Base-by-base conservation (phyloP, 2,797 vertebrate genomes). In the Propithecus perrieri region DNA sequence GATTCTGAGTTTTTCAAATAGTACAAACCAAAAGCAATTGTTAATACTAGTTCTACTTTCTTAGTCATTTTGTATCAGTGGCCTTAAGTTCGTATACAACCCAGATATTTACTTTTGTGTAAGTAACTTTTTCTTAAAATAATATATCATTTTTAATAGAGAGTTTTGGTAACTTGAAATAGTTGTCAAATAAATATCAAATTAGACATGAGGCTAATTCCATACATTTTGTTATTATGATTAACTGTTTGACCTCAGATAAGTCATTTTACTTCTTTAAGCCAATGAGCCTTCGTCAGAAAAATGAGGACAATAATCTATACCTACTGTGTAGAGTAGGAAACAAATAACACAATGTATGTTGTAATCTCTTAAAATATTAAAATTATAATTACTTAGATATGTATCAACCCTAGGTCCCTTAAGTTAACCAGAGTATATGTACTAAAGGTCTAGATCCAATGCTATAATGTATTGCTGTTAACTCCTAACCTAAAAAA, bases 231-330 rank as follows among this genome's bases (percentile, higher is more conserved):
- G 10, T 65, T 38, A 53, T 12, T 57, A 67, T 84, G 79, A 92
- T 72, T 76, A 94, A 41, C 24, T 95, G 24, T 46, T 33, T 79
- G 65, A 53, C 61, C 30, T 92, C 20, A 78, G 24, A 28, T 50
- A 79, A 95, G 78, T 74, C 43, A 81, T 22, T 81, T 61, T 83
- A 88, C 8, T 33, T 63, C 67, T 95, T 38, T 74, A 91, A 67
- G 4, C 11, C 74, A 63, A 7, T 43, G 69, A 94, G 55, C 35
- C n/a, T 69, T 41, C 22, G 50, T 48, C 20, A 78, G 26, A 87
- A 94, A 96, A 96, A 86, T 65, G 28, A 93, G 5, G n/a, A 81
- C 48, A n/a, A 75, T 88, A 57, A 81, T 61, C 38, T 85, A 63
- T 11, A 4, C 30, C 22, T 74, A 84, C 8, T 4, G 20, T 22